A percentile compares a stretch with the other conserved stretches of the same genome.
phyloP scores from a whole-genome alignment of 2,888 invertebrate species.

The Globia sparganii region DNA sequence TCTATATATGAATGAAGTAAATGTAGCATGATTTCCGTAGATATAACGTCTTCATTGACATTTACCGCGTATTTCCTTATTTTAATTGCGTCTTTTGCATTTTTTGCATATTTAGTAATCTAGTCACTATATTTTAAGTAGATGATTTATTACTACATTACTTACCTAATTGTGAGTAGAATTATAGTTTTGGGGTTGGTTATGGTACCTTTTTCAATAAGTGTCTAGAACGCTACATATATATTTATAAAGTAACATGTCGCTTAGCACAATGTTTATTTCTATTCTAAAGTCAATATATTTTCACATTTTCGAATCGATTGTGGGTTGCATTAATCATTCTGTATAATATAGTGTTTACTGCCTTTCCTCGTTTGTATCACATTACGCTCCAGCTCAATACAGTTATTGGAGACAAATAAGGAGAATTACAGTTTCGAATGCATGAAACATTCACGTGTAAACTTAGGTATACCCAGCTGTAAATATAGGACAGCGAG shows the following conservation, averaged over 20 bases:
- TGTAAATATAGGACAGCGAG: not conserved
- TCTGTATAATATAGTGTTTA: constrained; percentile 23
- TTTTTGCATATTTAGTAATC: not conserved
- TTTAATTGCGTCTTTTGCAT: not conserved
- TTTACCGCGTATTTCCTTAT: not conserved
- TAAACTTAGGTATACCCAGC: not conserved
- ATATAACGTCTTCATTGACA: not conserved
- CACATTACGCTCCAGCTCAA: constrained; percentile 17
- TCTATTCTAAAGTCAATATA: constrained; percentile 5
- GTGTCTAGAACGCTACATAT: not conserved
- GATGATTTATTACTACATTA: not conserved
- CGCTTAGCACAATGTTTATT: not conserved
- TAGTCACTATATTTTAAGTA: not conserved
- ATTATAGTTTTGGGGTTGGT: not conserved
- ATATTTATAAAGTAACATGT: not conserved
- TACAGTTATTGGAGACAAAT: constrained; percentile 31
- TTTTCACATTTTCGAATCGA: constrained; percentile 30
- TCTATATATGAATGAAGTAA: constrained; percentile 1
- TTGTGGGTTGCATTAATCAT: constrained; percentile 33
- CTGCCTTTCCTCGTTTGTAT: constrained; percentile 27
- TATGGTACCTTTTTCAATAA: not conserved
- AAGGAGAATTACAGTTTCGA: constrained; percentile 22
- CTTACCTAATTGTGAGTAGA: not conserved
- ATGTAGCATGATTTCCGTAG: not conserved
- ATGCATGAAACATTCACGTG: constrained; percentile 15